Evolutionary conservation across 2,797 vertebrate genomes (phyloP).

Genomic region (Melanotaenia trifasciata): DNA sequence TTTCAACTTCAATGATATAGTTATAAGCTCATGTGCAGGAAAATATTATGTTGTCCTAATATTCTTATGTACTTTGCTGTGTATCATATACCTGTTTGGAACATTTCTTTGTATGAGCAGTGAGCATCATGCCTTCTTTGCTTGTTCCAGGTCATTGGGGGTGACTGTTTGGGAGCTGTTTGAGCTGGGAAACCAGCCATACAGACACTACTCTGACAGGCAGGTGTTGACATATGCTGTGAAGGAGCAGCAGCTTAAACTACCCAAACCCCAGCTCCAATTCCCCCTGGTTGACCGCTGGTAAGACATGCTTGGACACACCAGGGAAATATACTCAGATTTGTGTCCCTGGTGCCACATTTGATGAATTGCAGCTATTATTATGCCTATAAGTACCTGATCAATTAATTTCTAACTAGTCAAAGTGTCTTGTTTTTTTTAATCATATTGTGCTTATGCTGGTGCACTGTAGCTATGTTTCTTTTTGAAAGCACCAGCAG

Average conservation of each 20-base stretch:
- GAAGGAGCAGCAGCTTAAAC: conserved; percentile 97
- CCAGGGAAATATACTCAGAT: conserved; percentile 3
- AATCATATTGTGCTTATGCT: conserved; percentile 29
- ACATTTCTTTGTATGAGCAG: background rate
- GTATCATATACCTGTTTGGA: background rate
- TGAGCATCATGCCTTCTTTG: conserved; percentile 17
- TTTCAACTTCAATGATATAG: background rate
- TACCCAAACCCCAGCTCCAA: conserved; percentile 92
- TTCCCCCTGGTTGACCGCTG: conserved; percentile 92
- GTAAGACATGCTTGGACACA: conserved; percentile 80
- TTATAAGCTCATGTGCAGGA: background rate
- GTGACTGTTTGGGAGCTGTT: conserved; percentile 98
- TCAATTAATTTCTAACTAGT: conserved; percentile 34
- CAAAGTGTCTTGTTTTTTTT: conserved; percentile 35
- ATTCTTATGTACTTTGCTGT: background rate
- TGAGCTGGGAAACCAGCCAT: conserved; percentile 94
- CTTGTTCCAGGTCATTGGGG: conserved; percentile 89
- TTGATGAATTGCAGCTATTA: conserved; percentile 15
- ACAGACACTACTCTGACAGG: conserved; percentile 92
- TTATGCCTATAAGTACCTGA: conserved; percentile 19
- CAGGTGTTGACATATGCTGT: conserved; percentile 95
- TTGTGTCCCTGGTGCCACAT: background rate
- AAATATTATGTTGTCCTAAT: background rate
- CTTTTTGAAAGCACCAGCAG: conserved; percentile 42
- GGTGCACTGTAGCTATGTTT: conserved; percentile 45